Conservation (phyloP, 2,113 vertebrate species). For the Proteles cristata region DNA sequence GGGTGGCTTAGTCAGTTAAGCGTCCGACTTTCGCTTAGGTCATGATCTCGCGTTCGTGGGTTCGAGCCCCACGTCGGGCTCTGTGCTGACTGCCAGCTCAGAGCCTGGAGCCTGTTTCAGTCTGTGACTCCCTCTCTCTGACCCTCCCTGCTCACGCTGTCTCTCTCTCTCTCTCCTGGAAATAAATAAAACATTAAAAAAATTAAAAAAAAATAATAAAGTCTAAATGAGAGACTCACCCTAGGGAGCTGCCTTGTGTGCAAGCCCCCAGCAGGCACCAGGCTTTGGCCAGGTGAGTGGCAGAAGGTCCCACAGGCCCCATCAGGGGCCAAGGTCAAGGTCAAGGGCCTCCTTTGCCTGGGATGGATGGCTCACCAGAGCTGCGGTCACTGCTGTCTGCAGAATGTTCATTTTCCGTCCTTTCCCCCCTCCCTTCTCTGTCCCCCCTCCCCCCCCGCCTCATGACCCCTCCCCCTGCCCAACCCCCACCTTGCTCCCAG, state of each 20-base stretch:
- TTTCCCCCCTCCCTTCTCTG: neutral
- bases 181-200: too few species aligned
- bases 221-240: neutral
- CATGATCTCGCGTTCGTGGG: too few species aligned
- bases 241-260: neutral
- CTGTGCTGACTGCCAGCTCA: too few species aligned
- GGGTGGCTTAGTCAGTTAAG: too few species aligned
- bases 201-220: too few species aligned
- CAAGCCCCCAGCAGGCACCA: neutral
- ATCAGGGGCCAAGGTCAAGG: neutral
- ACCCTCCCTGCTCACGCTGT: too few species aligned
- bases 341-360: neutral
- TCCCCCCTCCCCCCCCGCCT: neutral
- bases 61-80: too few species aligned
- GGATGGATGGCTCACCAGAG: neutral
- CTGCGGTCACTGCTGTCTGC: neutral
- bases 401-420: neutral
- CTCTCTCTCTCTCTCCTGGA: too few species aligned
- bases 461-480: neutral
- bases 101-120: too few species aligned
- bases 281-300: neutral
- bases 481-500: conserved; percentile 81
- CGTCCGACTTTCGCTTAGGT: too few species aligned
- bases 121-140: too few species aligned
- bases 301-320: neutral